Conservation (phyloP, 2,888 invertebrate genomes). For the Lucinisca nassula region DNA sequence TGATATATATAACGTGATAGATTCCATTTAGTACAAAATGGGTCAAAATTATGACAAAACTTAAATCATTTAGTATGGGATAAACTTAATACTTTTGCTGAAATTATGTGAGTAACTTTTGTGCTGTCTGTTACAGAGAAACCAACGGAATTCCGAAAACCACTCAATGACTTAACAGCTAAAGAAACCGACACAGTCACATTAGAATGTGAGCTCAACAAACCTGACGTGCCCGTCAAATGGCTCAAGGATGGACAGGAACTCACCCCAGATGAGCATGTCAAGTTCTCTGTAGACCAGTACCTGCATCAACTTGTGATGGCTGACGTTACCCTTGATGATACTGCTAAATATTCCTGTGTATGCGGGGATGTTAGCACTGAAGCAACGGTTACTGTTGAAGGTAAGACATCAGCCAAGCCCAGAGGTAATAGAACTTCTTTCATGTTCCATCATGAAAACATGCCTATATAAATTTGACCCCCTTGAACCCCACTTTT, state of each 20-base stretch:
- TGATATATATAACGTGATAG: too few relatives aligned
- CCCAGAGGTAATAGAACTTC: too few relatives aligned
- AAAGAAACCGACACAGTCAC: slow-evolving; percentile 89
- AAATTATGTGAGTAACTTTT: too few relatives aligned
- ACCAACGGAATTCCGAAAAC: slow-evolving; percentile 77
- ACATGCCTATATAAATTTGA: too few relatives aligned
- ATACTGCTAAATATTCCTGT: slow-evolving; percentile 84
- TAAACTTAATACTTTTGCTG: too few relatives aligned
- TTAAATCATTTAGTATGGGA: too few relatives aligned
- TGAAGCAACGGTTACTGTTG: slow-evolving; percentile 82
- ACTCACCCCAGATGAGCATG: slow-evolving; percentile 94
- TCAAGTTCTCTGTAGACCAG: slow-evolving; percentile 93
- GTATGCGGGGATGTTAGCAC: slow-evolving; percentile 80
- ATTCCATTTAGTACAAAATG: too few relatives aligned
- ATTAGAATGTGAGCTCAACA: slow-evolving; percentile 80
- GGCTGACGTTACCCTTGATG: slow-evolving; percentile 79
- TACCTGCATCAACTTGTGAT: slow-evolving; percentile 82
- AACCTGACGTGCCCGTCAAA: slow-evolving; percentile 90
- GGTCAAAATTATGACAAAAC: too few relatives aligned
- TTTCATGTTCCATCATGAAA: too few relatives aligned
- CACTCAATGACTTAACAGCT: slow-evolving; percentile 73
- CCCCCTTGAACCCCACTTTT: too few relatives aligned
- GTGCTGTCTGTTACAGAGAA: too few relatives aligned
- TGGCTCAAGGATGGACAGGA: slow-evolving; percentile 94
- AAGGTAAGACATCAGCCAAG: too few relatives aligned